phyloP scores from a whole-genome alignment of 2,888 invertebrate genomes.

The Aleiodes testaceus region DNA sequence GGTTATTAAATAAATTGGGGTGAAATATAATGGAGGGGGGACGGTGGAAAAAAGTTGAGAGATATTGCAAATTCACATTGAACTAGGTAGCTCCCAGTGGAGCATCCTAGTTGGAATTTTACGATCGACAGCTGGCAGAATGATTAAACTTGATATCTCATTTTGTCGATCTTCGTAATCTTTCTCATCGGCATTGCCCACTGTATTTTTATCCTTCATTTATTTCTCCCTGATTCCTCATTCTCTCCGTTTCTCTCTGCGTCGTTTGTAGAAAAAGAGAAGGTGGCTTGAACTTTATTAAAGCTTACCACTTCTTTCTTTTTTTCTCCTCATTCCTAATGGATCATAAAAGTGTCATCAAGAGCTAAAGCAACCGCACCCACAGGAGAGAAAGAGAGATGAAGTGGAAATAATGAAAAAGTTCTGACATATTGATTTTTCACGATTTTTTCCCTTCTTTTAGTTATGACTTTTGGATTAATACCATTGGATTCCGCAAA shows the following conservation, averaged over 20 bases:
- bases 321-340: constrained; percentile 44
- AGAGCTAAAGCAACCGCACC: constrained; percentile 28
- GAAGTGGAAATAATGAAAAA: background rate
- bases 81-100: constrained; percentile 1
- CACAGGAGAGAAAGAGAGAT: background rate
- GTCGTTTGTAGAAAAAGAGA: constrained; percentile 6
- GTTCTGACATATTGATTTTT: constrained; percentile 12
- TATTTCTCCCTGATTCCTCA: constrained; percentile 4
- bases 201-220: constrained; percentile 17
- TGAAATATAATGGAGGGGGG: background rate
- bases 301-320: constrained; percentile 26
- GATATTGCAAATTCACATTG: constrained; percentile 31
- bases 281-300: constrained; percentile 40
- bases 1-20: constrained; percentile 34
- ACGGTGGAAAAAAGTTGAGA: background rate
- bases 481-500: too few species aligned
- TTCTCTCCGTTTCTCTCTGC: constrained; percentile 5
- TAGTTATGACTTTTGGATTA: too few species aligned
- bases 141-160: constrained; percentile 47
- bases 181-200: constrained; percentile 12
- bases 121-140: constrained; percentile 42
- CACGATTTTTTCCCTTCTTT: too few species aligned
- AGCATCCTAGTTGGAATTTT: constrained; percentile 34
- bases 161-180: constrained; percentile 34
- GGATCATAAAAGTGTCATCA: constrained; percentile 48